Base-by-base conservation (phyloP, 2,888 invertebrate species). In the Abscondita cerata region DNA sequence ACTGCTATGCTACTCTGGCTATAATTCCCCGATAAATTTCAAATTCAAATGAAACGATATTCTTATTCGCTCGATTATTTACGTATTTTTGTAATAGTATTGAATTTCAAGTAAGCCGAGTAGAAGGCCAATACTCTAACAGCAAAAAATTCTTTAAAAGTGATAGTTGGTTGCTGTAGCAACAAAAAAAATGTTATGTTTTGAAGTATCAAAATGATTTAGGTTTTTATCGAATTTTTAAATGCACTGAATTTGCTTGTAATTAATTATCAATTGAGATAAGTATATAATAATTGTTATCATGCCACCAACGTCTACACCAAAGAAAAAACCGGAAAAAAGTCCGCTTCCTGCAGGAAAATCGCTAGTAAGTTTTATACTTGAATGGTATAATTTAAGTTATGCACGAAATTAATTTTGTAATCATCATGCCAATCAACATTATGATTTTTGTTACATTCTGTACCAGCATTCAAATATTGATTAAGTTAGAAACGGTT, bases 261-360 rank as follows among this genome's bases (percentile, higher is more conserved):
- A 3, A 44, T 44, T 40, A 18, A 8, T 18, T 2, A 44, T 44
- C 19, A 44, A 44, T 16, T 2, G 19, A 44, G 1, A 3, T 44
- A 18, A 8, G 44, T 16, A 18, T 44, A 18, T 44, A 15, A 48
- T 51, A 34, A 40, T 50, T 54, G 44, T 61, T 31, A 71, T 61
- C 52, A 73, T 73, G 73, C 72, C 73, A 34, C 69, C 71, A 40
- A 66, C 71, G 36, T 48, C 65, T 31, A 51, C 62, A 0, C 58
- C 64, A 13, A 69, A 68, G 25, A 73, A 71, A 52, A 36, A 54
- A 13, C 48, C 63, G 18, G 57, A 57, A 18, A 67, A 67, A 58
- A 48, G 31, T 20, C 8, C 8, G 33, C n/a, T 19, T 40, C 1
- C 12, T 11, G 18, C 9, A 46, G 20, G 18, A 19, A 18, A 20